Evolutionary conservation across 2,888 invertebrate genomes (phyloP).

Genomic region (Ptilodon capucinus): DNA sequence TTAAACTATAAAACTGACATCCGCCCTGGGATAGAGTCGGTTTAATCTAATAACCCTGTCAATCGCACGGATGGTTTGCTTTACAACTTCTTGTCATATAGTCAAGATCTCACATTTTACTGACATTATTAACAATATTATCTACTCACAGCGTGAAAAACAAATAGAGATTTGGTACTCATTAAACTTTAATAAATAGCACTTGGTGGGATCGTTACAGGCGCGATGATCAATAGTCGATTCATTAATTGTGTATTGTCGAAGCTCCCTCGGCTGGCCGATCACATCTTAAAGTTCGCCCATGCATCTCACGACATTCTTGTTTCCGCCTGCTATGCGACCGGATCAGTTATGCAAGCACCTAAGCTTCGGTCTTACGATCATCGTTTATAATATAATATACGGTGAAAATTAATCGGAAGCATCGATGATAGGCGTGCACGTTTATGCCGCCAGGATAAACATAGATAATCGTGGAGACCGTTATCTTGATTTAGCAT

Average conservation of each 20-base stretch:
- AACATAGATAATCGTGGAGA: constrained; percentile 57
- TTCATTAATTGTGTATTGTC: constrained; percentile 75
- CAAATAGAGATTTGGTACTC: no score
- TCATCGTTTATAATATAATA: constrained; percentile 52
- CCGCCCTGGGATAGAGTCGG: no score
- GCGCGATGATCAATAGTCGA: constrained; percentile 46
- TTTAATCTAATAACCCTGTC: no score
- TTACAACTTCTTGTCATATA: no score
- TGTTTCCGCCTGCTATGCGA: constrained; percentile 48
- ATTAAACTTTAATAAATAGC: constrained; percentile 67
- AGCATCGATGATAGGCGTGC: constrained; percentile 63
- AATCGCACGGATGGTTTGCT: no score
- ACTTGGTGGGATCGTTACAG: constrained; percentile 55
- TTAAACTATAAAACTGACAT: background rate
- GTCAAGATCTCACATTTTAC: no score
- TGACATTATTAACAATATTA: no score
- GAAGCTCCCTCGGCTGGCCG: constrained; percentile 47
- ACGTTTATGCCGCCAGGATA: constrained; percentile 65
- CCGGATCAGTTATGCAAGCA: constrained; percentile 27
- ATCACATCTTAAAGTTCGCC: constrained; percentile 58
- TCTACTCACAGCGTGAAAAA: no score
- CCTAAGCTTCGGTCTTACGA: constrained; percentile 40
- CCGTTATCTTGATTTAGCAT: constrained; percentile 64
- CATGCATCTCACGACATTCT: constrained; percentile 54
- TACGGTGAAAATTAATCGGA: constrained; percentile 62